These are phyloP conservation scores for Rhegmatorhina hoffmannsi DNA, from an alignment of 2,113 vertebrate genomes.

Conservation along the genomic window DNA sequence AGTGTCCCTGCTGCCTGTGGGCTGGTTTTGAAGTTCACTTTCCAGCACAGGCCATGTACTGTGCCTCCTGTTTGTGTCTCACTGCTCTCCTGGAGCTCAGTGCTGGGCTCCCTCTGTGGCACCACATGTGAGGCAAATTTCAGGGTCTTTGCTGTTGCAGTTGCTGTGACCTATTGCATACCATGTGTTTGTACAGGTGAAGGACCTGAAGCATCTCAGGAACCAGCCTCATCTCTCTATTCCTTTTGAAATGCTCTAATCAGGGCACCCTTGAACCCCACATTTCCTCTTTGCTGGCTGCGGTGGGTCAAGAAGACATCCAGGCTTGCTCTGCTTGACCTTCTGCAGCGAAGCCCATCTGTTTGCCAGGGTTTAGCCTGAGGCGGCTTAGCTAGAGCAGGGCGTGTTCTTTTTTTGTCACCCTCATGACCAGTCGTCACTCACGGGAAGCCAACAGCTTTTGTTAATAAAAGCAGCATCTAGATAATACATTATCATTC, in stretches of 20 bases:
- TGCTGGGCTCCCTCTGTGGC: neutral
- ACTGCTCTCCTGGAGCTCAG: neutral
- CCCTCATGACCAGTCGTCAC: neutral
- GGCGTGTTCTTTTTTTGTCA: conserved; percentile 54
- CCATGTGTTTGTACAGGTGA: neutral
- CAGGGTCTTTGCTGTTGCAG: neutral
- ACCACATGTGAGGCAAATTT: neutral
- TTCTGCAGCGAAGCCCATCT: conserved; percentile 36
- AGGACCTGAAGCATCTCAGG: neutral
- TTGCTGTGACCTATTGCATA: neutral
- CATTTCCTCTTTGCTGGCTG: neutral
- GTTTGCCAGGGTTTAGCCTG: conserved; percentile 59
- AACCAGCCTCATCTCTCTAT: neutral
- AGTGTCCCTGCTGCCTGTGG: neutral
- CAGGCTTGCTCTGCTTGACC: conserved; percentile 39
- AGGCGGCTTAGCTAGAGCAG: conserved; percentile 57
- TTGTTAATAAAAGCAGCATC: neutral
- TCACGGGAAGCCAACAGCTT: neutral
- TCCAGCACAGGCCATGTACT: fast-evolving
- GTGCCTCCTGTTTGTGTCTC: neutral
- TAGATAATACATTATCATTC: neutral
- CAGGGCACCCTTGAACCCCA: neutral
- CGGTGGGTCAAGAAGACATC: neutral
- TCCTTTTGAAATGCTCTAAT: neutral
- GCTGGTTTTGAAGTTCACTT: neutral